phyloP scores from a whole-genome alignment of 2,113 vertebrate species.

The Lepus europaeus region DNA sequence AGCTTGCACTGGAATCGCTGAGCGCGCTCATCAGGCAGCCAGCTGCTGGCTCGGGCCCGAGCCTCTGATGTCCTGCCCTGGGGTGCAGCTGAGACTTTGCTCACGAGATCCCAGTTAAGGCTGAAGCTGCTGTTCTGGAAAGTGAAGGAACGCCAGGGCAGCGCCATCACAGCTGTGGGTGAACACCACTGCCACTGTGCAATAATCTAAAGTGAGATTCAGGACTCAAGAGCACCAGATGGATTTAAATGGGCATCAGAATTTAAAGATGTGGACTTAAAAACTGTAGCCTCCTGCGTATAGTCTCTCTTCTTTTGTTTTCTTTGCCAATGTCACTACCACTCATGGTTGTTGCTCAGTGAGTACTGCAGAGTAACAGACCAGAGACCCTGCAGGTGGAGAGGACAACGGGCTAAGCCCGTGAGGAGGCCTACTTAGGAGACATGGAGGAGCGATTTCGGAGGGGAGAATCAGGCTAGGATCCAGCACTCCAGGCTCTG shows the following conservation, averaged over 20 bases:
- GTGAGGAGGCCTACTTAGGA: accelerated
- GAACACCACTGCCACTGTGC: neutral
- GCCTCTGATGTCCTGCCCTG: too few species aligned
- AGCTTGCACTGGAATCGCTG: neutral
- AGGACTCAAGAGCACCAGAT: neutral
- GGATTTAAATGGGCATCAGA: neutral
- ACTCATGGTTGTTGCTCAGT: neutral
- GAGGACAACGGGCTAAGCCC: neutral
- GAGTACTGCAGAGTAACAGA: neutral
- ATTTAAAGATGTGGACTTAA: neutral
- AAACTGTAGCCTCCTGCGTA: neutral
- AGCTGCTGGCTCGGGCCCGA: accelerated
- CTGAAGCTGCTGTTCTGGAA: neutral
- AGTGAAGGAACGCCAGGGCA: neutral
- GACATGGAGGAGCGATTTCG: accelerated
- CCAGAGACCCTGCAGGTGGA: neutral
- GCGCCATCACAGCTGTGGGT: accelerated
- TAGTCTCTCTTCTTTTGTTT: neutral
- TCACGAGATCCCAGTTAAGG: neutral
- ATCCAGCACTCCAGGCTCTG: neutral
- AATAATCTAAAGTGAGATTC: neutral
- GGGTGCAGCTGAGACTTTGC: neutral
- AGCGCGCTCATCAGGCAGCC: neutral
- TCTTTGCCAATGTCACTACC: neutral
- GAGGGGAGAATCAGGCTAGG: neutral